Evolutionary conservation across 2,113 vertebrate species (phyloP).

Genomic region (Riparia riparia): DNA sequence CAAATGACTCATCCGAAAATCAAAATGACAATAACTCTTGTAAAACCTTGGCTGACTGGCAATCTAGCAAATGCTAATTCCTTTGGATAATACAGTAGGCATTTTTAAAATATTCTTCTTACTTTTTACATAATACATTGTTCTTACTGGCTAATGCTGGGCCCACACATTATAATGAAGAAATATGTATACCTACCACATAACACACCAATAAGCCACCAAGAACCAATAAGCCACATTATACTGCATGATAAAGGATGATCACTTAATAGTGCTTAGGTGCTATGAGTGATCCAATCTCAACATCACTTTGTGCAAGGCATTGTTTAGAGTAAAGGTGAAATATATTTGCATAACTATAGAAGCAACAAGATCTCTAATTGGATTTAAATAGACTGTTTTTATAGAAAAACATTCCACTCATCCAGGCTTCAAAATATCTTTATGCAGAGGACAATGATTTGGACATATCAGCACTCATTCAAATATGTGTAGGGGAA

Average conservation of each 20-base stretch:
- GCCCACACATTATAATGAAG: neutral
- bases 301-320: neutral
- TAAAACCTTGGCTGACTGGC: constrained; percentile 64
- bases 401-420: neutral
- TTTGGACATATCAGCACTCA: neutral
- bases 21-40: constrained; percentile 73
- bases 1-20: constrained; percentile 78
- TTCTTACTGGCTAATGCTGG: neutral
- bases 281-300: neutral
- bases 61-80: constrained; percentile 53
- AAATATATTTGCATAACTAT: neutral
- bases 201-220: neutral
- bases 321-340: neutral
- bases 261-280: neutral
- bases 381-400: neutral
- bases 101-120: constrained; percentile 30
- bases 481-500: neutral
- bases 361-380: neutral
- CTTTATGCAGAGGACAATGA: neutral
- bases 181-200: neutral
- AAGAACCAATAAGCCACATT: neutral
- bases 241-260: neutral
- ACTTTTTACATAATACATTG: constrained; percentile 16
- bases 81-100: constrained; percentile 16
- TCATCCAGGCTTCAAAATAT: neutral